Base-by-base conservation (phyloP, 2,888 invertebrate genomes). In the Sepiola atlantica region DNA sequence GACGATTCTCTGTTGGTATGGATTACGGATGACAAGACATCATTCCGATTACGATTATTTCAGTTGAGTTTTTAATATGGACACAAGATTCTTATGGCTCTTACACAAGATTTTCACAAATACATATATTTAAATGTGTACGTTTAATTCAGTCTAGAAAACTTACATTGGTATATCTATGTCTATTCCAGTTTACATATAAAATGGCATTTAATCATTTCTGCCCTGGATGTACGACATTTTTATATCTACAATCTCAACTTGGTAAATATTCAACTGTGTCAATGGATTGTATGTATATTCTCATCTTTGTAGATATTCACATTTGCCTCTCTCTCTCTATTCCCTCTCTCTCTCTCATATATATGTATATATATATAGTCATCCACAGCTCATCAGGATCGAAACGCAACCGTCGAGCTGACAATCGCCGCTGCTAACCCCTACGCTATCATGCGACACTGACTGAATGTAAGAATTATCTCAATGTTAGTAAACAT, bases 1-100 rank as follows among this genome's bases (percentile, higher is more conserved):
- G 77, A 28, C 77, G n/a, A n/a, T 77, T 77, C 77, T 77, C 77
- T n/a, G 77, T 77, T 77, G 77, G 77, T 28, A 77, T n/a, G 28
- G 77, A 77, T 77, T 28, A 77, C 77, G 77, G 77, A 77, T 77
- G 77, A 77, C 77, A 77, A 77, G 77, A 77, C 77, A 77, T n/a
- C 77, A 77, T 77, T 77, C 77, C n/a, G n/a, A 77, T 77, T 77
- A 77, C 77, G 10, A n/a, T 77, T 77, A 8, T 77, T 28, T 77
- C 77, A 18, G n/a, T 77, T n/a, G 28, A 77, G 77, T 77, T 77
- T 77, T 77, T 77, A 77, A 77, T 77, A 77, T 8, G 77, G n/a
- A 77, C 28, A 77, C n/a, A 77, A 28, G 77, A 77, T 77, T 77
- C 77, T 77, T 77, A 77, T 77, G 77, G 28, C n/a, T 28, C 1